Evolutionary conservation across 2,797 vertebrate species (phyloP).

Genomic region (Anguilla anguilla): DNA sequence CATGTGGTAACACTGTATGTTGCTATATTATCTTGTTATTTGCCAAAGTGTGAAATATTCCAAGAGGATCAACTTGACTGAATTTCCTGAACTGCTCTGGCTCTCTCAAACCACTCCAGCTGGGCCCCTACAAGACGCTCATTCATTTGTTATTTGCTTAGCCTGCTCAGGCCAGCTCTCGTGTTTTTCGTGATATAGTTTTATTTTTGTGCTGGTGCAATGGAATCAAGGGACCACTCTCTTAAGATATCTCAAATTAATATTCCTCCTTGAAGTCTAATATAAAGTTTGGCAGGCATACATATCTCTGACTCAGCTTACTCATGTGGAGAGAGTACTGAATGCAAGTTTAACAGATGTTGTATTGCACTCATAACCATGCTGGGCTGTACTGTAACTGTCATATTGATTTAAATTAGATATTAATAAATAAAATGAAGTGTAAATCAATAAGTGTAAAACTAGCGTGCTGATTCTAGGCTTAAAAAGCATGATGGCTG

Average conservation of each 20-base stretch:
- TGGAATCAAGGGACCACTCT: not conserved
- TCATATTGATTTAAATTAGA: not conserved
- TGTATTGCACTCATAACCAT: not conserved
- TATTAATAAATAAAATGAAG: not conserved
- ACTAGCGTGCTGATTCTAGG: not conserved
- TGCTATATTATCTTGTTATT: not conserved
- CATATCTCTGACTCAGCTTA: not conserved
- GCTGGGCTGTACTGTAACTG: not conserved
- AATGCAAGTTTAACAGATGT: not conserved
- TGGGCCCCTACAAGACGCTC: not conserved
- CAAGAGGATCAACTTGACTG: not conserved
- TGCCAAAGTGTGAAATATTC: not conserved
- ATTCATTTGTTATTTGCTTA: not conserved
- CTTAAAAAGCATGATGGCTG: not conserved
- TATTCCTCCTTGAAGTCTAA: not conserved
- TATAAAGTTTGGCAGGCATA: not conserved
- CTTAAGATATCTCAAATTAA: not conserved
- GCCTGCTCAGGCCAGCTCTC: not conserved
- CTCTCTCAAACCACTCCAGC: not conserved
- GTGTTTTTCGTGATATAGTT: not conserved
- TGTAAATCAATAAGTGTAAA: not conserved
- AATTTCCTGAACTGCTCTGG: not conserved
- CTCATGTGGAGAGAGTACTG: not conserved
- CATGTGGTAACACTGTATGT: not conserved
- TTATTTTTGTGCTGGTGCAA: not conserved